A percentile compares a stretch with the other conserved stretches of the same genome.
Conservation (phyloP, 2,113 vertebrate species). For the Dendropsophus ebraccatus region DNA sequence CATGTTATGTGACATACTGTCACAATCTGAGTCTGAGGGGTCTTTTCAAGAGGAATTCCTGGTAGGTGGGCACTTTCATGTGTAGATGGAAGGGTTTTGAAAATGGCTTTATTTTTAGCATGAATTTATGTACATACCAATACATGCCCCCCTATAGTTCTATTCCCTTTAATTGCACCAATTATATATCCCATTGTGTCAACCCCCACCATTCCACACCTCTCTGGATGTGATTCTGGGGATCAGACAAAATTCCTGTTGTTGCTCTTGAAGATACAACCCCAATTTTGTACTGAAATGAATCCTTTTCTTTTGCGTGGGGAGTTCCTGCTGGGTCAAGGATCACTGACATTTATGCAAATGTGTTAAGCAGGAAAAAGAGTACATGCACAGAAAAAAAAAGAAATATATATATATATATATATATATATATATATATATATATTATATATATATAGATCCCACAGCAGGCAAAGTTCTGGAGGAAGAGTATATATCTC, state of each 20-base stretch:
- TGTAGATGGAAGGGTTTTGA: constrained; percentile 30
- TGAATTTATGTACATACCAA: constrained; percentile 57
- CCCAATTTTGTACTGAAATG: constrained; percentile 12
- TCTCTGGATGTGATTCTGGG: constrained; percentile 26
- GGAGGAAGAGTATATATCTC: too few relatives aligned
- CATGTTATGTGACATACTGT: constrained; percentile 58
- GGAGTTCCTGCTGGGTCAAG: not conserved
- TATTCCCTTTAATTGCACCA: constrained; percentile 58
- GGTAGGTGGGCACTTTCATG: constrained; percentile 56
- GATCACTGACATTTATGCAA: constrained; percentile 1
- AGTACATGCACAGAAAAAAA: too few relatives aligned
- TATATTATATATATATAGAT: too few relatives aligned
- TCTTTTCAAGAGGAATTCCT: constrained; percentile 57
- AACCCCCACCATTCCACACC: constrained; percentile 24
- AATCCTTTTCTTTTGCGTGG: constrained; percentile 5
- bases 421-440: too few relatives aligned
- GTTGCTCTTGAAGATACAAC: not conserved
- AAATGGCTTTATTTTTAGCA: constrained; percentile 57
- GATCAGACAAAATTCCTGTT: constrained; percentile 24
- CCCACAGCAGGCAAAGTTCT: too few relatives aligned
- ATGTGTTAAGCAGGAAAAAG: not conserved
- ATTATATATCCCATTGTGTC: constrained; percentile 54
- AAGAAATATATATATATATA: not conserved
- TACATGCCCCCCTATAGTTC: constrained; percentile 56
- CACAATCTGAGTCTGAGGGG: constrained; percentile 48